These are phyloP conservation scores for Uropsilus gracilis DNA, from an alignment of 2,113 vertebrate genomes.

Conservation along the genomic window DNA sequence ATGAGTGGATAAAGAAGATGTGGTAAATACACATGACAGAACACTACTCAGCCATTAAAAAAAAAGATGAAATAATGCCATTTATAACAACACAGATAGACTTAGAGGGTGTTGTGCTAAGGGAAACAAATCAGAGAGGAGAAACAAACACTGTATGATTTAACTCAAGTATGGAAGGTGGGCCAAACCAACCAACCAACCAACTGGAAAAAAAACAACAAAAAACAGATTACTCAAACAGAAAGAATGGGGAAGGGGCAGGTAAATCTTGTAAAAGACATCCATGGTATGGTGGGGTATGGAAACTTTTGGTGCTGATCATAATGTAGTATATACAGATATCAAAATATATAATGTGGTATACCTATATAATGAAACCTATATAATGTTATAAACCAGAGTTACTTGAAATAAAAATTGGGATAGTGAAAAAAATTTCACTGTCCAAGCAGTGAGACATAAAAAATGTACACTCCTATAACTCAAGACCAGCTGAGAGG, in stretches of 20 bases:
- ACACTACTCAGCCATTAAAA: too few species aligned
- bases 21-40: too few species aligned
- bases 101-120: too few species aligned
- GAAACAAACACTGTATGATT: background rate
- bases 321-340: background rate
- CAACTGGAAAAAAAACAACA: background rate
- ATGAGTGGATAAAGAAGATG: background rate
- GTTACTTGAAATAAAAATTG: background rate
- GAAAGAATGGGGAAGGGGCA: background rate
- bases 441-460: rapidly evolving
- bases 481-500: background rate
- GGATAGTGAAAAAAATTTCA: too few species aligned
- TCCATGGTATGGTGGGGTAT: background rate
- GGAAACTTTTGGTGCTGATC: background rate
- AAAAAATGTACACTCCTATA: rapidly evolving
- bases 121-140: too few species aligned
- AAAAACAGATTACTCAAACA: background rate
- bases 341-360: background rate
- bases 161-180: background rate
- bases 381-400: background rate
- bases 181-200: too few species aligned
- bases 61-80: too few species aligned
- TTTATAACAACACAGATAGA: too few species aligned
- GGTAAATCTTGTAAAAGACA: background rate
- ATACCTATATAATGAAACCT: too few species aligned